Percentiles rank a stretch among this genome's conserved stretches.
Evolutionary conservation across 1,140 invertebrate genomes (phyloP).

Genomic region (Euglossa dilemma): DNA sequence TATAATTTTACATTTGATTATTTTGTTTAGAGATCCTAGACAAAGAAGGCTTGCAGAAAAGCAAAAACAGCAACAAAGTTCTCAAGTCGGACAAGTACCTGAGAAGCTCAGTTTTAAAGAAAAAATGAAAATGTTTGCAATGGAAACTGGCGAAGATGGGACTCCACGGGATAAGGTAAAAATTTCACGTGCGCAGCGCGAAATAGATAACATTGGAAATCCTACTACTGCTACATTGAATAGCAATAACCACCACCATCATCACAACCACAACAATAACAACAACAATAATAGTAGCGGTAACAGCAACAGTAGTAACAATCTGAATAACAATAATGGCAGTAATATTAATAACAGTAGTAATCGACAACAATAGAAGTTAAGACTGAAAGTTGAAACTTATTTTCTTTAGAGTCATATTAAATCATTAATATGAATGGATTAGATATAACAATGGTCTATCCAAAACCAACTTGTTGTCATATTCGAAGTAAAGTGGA

Average conservation of each 20-base stretch:
- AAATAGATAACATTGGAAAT: slow-evolving; percentile 89
- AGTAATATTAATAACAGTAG: slow-evolving; percentile 66
- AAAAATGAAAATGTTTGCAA: slow-evolving; percentile 98
- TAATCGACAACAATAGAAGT: slow-evolving; percentile 36
- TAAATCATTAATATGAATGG: neutral
- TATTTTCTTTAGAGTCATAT: slow-evolving; percentile 12
- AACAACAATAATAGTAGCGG: slow-evolving; percentile 35
- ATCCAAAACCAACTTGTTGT: neutral
- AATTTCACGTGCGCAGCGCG: slow-evolving; percentile 94
- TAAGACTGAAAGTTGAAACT: slow-evolving; percentile 32
- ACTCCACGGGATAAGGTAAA: slow-evolving; percentile 96
- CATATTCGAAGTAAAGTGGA: neutral
- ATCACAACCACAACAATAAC: slow-evolving; percentile 26
- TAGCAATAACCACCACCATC: slow-evolving; percentile 67
- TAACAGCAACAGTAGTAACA: slow-evolving; percentile 9
- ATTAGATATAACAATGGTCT: neutral
- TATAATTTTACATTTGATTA: neutral
- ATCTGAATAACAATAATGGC: slow-evolving; percentile 64
- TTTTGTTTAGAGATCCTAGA: slow-evolving; percentile 88
- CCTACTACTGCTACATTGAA: slow-evolving; percentile 80
- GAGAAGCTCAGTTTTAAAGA: slow-evolving; percentile 96
- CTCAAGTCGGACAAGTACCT: slow-evolving; percentile 87
- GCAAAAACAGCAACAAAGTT: slow-evolving; percentile 86
- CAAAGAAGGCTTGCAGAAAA: slow-evolving; percentile 90
- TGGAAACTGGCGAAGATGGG: slow-evolving; percentile 93